Evolutionary conservation across 2,797 vertebrate species (phyloP).

Genomic region (Schizopygopsis malacanthus): DNA sequence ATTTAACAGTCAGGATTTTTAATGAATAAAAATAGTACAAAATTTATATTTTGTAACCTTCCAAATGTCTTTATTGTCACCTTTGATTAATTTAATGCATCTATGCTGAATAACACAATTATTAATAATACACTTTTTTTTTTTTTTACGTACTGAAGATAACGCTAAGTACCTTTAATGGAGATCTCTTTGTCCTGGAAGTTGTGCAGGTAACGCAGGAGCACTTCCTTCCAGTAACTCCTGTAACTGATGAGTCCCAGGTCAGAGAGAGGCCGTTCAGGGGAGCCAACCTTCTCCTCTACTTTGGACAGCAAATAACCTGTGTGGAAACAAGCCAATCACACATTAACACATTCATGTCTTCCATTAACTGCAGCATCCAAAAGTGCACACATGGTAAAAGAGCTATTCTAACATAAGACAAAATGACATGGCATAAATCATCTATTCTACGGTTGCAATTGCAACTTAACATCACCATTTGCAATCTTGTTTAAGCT

Average conservation of each 20-base stretch:
- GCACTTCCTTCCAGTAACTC: constrained; percentile 98
- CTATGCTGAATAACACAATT: not conserved
- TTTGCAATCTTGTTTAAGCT: constrained; percentile 18
- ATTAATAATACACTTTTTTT: not conserved
- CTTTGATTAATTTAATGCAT: not conserved
- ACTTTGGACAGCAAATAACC: constrained; percentile 95
- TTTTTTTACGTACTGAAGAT: not conserved
- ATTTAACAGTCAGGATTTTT: not conserved
- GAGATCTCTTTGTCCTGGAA: constrained; percentile 99
- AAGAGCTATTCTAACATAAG: not conserved
- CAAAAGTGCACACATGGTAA: not conserved
- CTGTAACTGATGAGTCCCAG: constrained; percentile 94
- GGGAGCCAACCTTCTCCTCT: constrained; percentile 94
- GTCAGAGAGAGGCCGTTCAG: constrained; percentile 92
- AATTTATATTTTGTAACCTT: too few species aligned
- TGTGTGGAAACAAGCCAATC: constrained; percentile 56
- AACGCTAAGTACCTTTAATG: constrained; percentile 89
- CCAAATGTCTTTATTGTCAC: not conserved
- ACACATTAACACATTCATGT: not conserved
- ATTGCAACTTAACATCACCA: not conserved
- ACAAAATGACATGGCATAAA: not conserved
- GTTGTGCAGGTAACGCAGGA: constrained; percentile 92
- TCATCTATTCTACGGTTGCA: not conserved
- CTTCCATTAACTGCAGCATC: not conserved
- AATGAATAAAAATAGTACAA: not conserved